Evolutionary conservation across 2,113 vertebrate genomes (phyloP).

Genomic region (Gobius niger): DNA sequence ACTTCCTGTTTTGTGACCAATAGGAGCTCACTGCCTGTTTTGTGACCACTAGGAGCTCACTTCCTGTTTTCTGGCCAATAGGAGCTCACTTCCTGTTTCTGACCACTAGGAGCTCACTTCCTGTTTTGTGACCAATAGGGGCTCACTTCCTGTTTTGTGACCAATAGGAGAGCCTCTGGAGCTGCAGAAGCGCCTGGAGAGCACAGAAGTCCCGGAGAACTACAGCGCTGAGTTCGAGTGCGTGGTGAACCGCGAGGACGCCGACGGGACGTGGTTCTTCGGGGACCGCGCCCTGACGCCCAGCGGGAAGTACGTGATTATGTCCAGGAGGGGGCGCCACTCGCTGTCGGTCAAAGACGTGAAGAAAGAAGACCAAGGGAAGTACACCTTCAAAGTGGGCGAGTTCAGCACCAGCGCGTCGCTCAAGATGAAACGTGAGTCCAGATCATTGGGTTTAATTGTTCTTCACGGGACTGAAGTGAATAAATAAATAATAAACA

Average conservation of each 20-base stretch:
- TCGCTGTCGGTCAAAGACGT: slow-evolving; percentile 91
- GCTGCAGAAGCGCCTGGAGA: slow-evolving; percentile 88
- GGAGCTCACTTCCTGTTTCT: not conserved
- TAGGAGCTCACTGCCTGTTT: no score
- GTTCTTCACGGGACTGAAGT: no score
- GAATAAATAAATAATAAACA: no score
- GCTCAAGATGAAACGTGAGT: slow-evolving; percentile 91
- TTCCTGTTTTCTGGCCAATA: not conserved
- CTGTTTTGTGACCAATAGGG: not conserved
- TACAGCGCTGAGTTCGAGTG: slow-evolving; percentile 93
- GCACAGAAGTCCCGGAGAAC: slow-evolving; percentile 90
- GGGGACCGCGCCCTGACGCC: slow-evolving; percentile 80
- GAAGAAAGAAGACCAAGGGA: slow-evolving; percentile 93
- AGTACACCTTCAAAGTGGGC: slow-evolving; percentile 86
- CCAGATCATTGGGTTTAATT: no score
- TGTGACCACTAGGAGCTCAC: not conserved
- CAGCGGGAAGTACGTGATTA: slow-evolving; percentile 83
- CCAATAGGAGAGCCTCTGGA: slow-evolving; percentile 85
- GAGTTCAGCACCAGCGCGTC: slow-evolving; percentile 85
- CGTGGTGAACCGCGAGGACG: slow-evolving; percentile 86
- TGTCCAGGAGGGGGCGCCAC: slow-evolving; percentile 91
- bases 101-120: not conserved
- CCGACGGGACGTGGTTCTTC: slow-evolving; percentile 92
- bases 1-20: not conserved
- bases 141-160: not conserved